Base-by-base conservation (phyloP, 2,888 invertebrate species). In the Serripes groenlandicus region DNA sequence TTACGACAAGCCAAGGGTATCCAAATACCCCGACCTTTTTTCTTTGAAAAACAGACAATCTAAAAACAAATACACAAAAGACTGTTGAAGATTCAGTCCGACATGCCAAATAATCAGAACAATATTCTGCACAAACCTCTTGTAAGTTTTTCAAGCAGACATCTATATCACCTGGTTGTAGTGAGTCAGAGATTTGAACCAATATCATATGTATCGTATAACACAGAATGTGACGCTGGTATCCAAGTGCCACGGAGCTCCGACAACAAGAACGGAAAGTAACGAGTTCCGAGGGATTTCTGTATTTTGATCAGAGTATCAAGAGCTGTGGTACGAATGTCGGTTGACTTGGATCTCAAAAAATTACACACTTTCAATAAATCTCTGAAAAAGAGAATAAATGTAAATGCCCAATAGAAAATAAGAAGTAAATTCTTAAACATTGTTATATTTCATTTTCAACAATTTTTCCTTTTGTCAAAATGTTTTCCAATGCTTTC, bases 291-390 rank as follows among this genome's bases (percentile, higher is more conserved):
- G 11, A 99, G 96, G 0, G 97, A 96, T 0, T 96, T 92, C 96
- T 98, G 97, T 34, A 99, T 97, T 94, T 98, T 97, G 89, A 97
- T 97, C n/a, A 99, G 96, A n/a, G 98, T 98, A 93, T 98, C 97
- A 42, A 98, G 96, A 0, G 99, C 97, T 0, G 96, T 95, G 92
- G 97, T 96, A 58, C 99, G 96, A 2, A 99, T 97, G 91, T 98
- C 97, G 89, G 97, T 97, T 28, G 98, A 94, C 1, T 97, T 97
- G 0, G 98, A 98, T 94, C 97, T 98, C 78, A 99, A 95, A 93
- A 99, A 98, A 0, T 97, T 97, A 92, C 98, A 98, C 0, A 99
- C 95, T 94, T 98, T 98, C 84, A 93, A 75, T 32, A 94, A 85
- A 49, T 94, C 90, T 30, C 94, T 94, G 89, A 23, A 90, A 90